Percentiles rank a stretch among this genome's conserved stretches.
Conservation (phyloP, 2,113 vertebrate genomes). For the Nematolebias whitei region DNA sequence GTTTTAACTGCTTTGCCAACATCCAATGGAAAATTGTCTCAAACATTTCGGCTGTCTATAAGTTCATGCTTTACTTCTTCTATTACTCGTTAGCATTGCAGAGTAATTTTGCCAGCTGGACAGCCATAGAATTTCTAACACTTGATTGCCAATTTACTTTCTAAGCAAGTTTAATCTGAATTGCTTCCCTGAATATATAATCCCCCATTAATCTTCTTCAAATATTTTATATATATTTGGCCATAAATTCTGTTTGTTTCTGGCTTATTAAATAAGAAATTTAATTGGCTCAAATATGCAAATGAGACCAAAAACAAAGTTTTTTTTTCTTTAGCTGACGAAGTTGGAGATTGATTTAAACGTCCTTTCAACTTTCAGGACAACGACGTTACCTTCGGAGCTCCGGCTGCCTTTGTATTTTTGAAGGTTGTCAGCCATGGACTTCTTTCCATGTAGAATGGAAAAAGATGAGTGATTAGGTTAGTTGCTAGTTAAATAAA, state of each 20-base stretch:
- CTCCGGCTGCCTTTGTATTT: background rate
- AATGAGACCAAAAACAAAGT: background rate
- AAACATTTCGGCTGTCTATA: background rate
- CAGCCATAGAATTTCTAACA: slow-evolving; percentile 2
- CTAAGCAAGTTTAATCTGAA: background rate
- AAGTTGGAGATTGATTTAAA: background rate
- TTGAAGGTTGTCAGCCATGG: background rate
- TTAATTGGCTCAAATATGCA: background rate
- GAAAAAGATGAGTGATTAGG: background rate
- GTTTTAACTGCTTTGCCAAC: slow-evolving; percentile 35
- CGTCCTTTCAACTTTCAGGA: background rate
- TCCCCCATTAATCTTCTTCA: background rate
- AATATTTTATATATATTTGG: background rate
- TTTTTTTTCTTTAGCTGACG: background rate
- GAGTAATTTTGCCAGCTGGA: background rate
- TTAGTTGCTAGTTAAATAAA: background rate
- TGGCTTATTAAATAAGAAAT: background rate
- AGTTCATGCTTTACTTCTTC: background rate
- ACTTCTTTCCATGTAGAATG: background rate
- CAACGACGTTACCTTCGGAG: background rate
- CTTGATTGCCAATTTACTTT: background rate
- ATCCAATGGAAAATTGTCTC: slow-evolving; percentile 21
- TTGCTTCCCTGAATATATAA: background rate
- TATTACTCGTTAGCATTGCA: background rate
- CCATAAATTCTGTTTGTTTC: background rate